Percentiles rank a stretch among this genome's conserved stretches.
Conservation (phyloP, 2,888 invertebrate genomes). For the Eulithis testata region DNA sequence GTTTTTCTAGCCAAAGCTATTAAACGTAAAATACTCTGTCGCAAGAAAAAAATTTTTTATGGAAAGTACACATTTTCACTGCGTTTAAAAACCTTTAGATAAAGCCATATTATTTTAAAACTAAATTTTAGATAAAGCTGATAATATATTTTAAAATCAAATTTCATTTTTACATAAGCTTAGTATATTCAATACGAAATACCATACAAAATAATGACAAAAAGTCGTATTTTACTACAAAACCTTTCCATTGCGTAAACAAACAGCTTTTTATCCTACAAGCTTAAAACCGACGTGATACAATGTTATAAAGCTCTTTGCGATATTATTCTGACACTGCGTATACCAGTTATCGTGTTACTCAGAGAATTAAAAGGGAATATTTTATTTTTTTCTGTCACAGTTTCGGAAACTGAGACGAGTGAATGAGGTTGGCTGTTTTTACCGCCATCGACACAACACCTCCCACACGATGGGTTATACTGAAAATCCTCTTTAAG, state of each 20-base stretch:
- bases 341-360: constrained; percentile 59
- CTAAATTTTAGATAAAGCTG: no score
- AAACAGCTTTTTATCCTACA: background rate
- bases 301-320: constrained; percentile 36
- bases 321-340: constrained; percentile 44
- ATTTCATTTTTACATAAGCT: no score
- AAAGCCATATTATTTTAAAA: no score
- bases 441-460: no score
- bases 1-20: background rate
- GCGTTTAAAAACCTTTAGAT: no score
- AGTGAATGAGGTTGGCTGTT: constrained; percentile 40
- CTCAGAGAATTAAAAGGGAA: constrained; percentile 59
- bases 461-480: background rate
- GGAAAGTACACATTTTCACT: no score
- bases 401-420: constrained; percentile 51
- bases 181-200: no score
- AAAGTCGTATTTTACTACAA: background rate
- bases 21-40: no score
- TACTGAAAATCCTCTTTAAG: background rate
- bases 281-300: constrained; percentile 10
- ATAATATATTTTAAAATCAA: no score
- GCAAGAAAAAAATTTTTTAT: no score
- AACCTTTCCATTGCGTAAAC: background rate
- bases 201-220: background rate
- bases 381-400: constrained; percentile 58